Evolutionary conservation across 2,113 vertebrate genomes (phyloP), one percentile per base, ranked within the genome.

Genomic region (Panthera uncia): DNA sequence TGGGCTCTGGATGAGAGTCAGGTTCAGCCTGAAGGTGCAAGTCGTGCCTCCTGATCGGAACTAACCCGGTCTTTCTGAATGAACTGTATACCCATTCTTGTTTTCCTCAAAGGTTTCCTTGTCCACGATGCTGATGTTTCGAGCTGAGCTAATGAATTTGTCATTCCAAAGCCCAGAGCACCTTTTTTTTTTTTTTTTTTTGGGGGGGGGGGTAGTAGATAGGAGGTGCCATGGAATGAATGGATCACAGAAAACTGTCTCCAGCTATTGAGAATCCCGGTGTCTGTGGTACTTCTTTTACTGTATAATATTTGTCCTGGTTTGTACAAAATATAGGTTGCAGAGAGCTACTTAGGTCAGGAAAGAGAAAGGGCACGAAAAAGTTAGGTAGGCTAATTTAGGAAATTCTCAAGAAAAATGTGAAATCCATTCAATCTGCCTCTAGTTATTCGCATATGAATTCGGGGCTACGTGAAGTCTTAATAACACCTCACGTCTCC

Each of bases 1-100:
- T 80, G 96, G 98, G 96, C 16, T 98, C 91, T 76, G 65, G 97
- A 98, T 94, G 88, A 96, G 94, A 92, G 82, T 45, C 81, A 96
- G 82, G 91, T 92, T 97, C 92, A 0, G 41, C 84, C 76, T 89
- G 86, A 94, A 76, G 91, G 88, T 33, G 19, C 83, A 86, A 41
- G 94, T 45, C 0, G 14, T 4, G 87, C 96, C 61, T 90, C 73
- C 94, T 97, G 21, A 1, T 89, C 65, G 94, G 79, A 33, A 94
- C 63, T 41, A 71, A 84, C 63, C 92, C 50, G 1, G 63, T 36
- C 94, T 92, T 93, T 96, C 96, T 94, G 89, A 98, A 90, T 16
- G 89, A 96, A 95, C 7, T 19, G 33, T 25, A 31, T 96, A 52
- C 18, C 41, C 3, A 63, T 90, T 18, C 45, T 2, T 82, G 76